Conservation (phyloP, 2,888 invertebrate genomes). For the Lordiphosa fenestrarum region DNA sequence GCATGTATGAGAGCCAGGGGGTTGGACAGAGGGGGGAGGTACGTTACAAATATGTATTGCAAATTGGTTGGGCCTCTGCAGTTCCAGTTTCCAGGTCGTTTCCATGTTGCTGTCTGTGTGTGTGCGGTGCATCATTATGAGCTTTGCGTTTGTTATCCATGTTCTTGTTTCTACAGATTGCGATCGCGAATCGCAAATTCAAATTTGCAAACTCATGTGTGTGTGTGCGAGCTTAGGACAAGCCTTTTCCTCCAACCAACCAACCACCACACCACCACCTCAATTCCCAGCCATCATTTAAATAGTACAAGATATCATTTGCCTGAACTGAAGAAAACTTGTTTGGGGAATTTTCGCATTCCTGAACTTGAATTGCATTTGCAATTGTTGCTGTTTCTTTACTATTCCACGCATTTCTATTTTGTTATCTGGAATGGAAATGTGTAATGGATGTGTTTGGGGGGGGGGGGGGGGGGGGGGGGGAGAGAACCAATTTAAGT, state of each 20-base stretch:
- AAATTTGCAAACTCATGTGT: slow-evolving; percentile 50
- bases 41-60: slow-evolving; percentile 64
- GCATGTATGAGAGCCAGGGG: not conserved
- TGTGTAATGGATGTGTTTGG: not conserved
- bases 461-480: slow-evolving; percentile 15
- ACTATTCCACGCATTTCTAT: slow-evolving; percentile 38
- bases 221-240: slow-evolving; percentile 1
- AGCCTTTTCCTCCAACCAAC: slow-evolving; percentile 5
- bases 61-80: slow-evolving; percentile 66
- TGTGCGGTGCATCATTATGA: slow-evolving; percentile 20
- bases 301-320: slow-evolving; percentile 40
- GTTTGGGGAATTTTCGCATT: slow-evolving; percentile 48
- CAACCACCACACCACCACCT: not conserved
- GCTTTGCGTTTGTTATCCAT: slow-evolving; percentile 34
- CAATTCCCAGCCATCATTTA: slow-evolving; percentile 38
- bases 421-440: slow-evolving; percentile 32
- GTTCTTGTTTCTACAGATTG: slow-evolving; percentile 44
- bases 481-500: slow-evolving; percentile 3
- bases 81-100: slow-evolving; percentile 69
- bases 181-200: slow-evolving; percentile 50
- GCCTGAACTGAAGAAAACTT: slow-evolving; percentile 25
- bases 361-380: slow-evolving; percentile 43
- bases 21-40: not conserved
- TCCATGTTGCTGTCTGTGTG: slow-evolving; percentile 22
- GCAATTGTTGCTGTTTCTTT: slow-evolving; percentile 15